Evolutionary conservation across 2,113 vertebrate species (phyloP).

Genomic region (Artemisiospiza belli): DNA sequence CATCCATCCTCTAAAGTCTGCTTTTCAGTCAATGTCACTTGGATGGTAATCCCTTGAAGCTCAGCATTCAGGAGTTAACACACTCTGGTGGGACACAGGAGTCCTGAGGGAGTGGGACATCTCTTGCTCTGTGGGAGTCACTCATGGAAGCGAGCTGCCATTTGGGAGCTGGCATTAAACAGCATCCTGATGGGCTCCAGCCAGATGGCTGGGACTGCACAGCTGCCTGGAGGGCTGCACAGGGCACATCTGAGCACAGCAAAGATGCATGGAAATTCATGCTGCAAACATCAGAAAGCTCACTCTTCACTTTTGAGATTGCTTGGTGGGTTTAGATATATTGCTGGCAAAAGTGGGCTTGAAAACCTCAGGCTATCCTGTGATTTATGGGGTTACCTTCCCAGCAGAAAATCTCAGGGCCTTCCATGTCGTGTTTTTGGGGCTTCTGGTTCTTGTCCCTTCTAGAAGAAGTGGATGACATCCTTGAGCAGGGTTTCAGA

Average conservation of each 20-base stretch:
- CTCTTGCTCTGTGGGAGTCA: not conserved
- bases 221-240: not conserved
- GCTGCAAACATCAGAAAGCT: not conserved
- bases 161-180: not conserved
- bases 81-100: not conserved
- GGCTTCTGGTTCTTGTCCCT: not conserved
- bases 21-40: not conserved
- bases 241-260: fast-evolving
- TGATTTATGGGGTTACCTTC: not conserved
- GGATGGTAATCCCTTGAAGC: not conserved
- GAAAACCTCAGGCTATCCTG: not conserved
- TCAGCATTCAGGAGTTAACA: not conserved
- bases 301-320: not conserved
- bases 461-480: not conserved
- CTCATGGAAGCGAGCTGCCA: fast-evolving
- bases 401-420: not conserved
- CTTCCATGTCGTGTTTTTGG: not conserved
- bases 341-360: not conserved
- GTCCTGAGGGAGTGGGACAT: not conserved
- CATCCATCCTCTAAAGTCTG: not conserved
- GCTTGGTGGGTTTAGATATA: not conserved
- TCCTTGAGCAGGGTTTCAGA: not conserved
- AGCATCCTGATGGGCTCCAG: not conserved
- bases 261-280: not conserved
- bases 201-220: not conserved